Conservation (phyloP, 2,113 vertebrate species). For the Eudyptes chrysolophus region DNA sequence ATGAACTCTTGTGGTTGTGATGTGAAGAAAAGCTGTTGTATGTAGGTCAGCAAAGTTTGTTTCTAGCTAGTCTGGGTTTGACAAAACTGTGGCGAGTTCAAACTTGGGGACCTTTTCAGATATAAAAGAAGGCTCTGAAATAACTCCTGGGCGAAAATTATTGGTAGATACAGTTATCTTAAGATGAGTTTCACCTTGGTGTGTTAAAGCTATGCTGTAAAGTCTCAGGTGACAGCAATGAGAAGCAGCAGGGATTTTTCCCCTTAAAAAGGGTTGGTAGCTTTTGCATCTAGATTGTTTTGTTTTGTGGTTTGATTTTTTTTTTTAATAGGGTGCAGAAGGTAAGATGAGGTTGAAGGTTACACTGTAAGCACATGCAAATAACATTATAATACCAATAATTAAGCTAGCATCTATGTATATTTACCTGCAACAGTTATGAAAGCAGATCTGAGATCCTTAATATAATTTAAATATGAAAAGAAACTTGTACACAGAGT, state of each 20-base stretch:
- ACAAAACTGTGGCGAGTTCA: not conserved
- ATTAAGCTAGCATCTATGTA: not conserved
- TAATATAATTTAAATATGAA: not conserved
- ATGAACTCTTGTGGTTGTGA: not conserved
- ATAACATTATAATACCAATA: not conserved
- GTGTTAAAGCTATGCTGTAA: not conserved
- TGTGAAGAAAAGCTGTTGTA: not conserved
- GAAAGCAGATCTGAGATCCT: not conserved
- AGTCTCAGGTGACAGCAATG: not conserved
- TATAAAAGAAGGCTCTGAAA: not conserved
- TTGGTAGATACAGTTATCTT: not conserved
- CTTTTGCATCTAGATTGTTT: not conserved
- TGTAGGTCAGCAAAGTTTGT: not conserved
- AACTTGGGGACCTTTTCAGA: too few relatives aligned
- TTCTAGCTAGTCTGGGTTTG: not conserved
- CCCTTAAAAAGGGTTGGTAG: not conserved
- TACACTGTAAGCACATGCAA: not conserved
- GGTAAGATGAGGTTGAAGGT: not conserved
- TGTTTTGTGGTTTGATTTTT: not conserved
- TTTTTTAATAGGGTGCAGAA: not conserved
- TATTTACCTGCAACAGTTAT: not conserved
- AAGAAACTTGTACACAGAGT: not conserved
- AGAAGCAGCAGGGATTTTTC: not conserved
- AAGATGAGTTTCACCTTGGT: not conserved
- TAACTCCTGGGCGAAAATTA: not conserved